Conservation (phyloP, 2,113 vertebrate species). For the Ceuthmochares aereus region DNA sequence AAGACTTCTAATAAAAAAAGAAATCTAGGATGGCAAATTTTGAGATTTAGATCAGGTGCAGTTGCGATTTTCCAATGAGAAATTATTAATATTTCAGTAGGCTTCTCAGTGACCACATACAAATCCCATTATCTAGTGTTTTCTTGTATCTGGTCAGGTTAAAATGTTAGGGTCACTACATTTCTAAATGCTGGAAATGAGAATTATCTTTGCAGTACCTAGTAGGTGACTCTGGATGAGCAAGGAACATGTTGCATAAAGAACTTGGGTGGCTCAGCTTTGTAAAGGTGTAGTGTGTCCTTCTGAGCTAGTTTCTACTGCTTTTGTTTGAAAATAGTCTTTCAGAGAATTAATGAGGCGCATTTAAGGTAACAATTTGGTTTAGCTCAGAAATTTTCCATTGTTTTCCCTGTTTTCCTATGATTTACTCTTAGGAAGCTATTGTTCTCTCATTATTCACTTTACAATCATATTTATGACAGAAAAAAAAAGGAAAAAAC, state of each 20-base stretch:
- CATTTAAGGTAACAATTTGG: neutral
- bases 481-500: neutral
- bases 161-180: neutral
- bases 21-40: neutral
- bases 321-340: neutral
- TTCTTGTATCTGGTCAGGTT: neutral
- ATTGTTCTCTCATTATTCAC: neutral
- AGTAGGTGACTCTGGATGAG: neutral
- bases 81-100: neutral
- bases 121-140: neutral
- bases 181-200: neutral
- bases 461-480: neutral
- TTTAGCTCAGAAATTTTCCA: neutral
- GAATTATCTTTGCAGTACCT: neutral
- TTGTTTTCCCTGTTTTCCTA: neutral
- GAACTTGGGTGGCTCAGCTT: neutral
- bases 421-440: neutral
- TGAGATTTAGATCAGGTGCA: neutral
- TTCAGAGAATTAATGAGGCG: neutral
- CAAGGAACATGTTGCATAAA: neutral
- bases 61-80: neutral
- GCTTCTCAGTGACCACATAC: neutral
- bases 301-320: neutral
- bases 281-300: neutral
- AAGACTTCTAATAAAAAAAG: neutral